Base-by-base conservation (phyloP, 2,888 invertebrate species). In the Sphaeridia pumilis region DNA sequence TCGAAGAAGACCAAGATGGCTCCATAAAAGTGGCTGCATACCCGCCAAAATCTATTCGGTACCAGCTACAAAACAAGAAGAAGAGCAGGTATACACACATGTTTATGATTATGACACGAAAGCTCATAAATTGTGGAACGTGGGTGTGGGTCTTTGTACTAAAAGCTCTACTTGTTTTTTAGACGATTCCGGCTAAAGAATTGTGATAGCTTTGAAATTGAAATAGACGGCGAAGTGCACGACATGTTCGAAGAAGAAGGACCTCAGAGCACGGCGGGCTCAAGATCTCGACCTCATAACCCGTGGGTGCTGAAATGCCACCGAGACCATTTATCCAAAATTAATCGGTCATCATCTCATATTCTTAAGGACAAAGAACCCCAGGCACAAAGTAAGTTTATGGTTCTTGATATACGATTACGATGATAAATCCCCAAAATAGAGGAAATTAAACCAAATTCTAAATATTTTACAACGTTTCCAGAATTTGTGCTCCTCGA, bases 401-500 rank as follows among this genome's bases (percentile, higher is more conserved):
- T n/a, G n/a, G n/a, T 36, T 2, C 17, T 47, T 49, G 42, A 38
- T 31, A 31, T 10, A 14, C 31, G 31, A 10, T 31, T 10, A n/a
- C n/a, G n/a, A n/a, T n/a, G n/a, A n/a, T n/a, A n/a, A n/a, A n/a
- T n/a, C n/a, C n/a, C n/a, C n/a, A n/a, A n/a, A n/a, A n/a, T n/a
- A n/a, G n/a, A n/a, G n/a, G n/a, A n/a, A n/a, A n/a, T n/a, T n/a
- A n/a, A n/a, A n/a, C n/a, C n/a, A n/a, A n/a, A n/a, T n/a, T n/a
- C n/a, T n/a, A n/a, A n/a, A n/a, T n/a, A n/a, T n/a, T n/a, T n/a
- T n/a, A n/a, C n/a, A n/a, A n/a, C n/a, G n/a, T 43, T 10, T 56
- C 38, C 58, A 73, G 74, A 74, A 64, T 78, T 77, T 64, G 73
- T 79, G 36, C 65, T 78, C 41, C 68, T 79, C 50, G 78, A 79